Evolutionary conservation across 2,113 vertebrate species (phyloP).

Genomic region (Colossoma macropomum): DNA sequence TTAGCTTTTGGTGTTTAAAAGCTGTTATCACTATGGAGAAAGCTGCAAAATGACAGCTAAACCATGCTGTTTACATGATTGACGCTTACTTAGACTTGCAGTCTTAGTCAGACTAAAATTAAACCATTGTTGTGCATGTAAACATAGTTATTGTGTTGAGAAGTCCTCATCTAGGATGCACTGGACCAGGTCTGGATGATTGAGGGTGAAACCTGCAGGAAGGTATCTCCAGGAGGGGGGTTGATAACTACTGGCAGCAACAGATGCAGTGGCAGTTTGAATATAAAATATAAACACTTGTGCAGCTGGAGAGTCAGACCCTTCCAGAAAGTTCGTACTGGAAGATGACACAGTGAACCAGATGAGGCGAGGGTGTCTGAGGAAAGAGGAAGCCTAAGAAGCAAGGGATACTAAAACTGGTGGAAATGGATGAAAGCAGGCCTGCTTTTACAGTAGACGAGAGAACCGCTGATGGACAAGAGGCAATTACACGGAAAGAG

Average conservation of each 20-base stretch:
- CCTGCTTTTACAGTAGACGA: neutral
- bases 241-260: neutral
- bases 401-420: neutral
- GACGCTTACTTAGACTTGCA: no score
- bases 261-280: constrained; percentile 3
- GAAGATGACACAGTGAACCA: constrained; percentile 19
- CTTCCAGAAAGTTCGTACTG: constrained; percentile 6
- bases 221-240: neutral
- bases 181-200: no score
- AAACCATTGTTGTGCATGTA: no score
- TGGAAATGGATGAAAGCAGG: constrained; percentile 18
- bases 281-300: constrained; percentile 24
- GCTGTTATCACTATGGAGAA: no score
- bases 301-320: constrained; percentile 12
- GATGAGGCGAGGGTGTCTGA: constrained; percentile 39
- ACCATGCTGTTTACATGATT: no score
- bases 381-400: constrained; percentile 39
- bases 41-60: no score
- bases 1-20: no score
- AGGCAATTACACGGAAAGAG: constrained; percentile 52
- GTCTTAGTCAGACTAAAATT: no score
- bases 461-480: constrained; percentile 43
- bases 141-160: neutral
- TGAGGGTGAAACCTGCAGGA: neutral
- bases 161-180: neutral